phyloP scores from a whole-genome alignment of 2,113 vertebrate species.

The Phodopus roborovskii region DNA sequence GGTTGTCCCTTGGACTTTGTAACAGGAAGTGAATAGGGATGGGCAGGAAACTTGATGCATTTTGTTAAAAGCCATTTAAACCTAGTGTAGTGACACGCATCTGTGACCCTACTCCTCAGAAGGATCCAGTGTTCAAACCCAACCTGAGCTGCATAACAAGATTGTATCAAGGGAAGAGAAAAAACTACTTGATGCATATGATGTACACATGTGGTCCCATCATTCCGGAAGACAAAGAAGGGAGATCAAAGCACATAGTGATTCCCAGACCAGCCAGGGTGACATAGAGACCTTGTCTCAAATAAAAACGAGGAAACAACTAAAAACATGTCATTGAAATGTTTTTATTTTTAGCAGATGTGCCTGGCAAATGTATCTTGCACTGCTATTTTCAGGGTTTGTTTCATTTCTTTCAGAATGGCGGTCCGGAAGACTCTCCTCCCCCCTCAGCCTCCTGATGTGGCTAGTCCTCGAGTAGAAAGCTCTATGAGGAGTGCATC shows the following conservation, averaged over 20 bases:
- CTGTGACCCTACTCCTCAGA: neutral
- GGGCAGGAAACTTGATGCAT: neutral
- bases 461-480: conserved; percentile 90
- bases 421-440: conserved; percentile 97
- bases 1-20: neutral
- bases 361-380: neutral
- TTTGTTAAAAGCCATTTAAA: conserved; percentile 24
- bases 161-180: neutral
- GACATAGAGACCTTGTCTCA: neutral
- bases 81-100: no score
- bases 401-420: conserved; percentile 86
- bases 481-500: conserved; percentile 90
- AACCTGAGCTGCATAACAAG: neutral
- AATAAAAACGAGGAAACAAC: neutral
- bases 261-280: neutral
- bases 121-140: neutral
- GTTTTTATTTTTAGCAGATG: neutral
- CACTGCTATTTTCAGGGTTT: conserved; percentile 37
- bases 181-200: neutral
- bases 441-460: conserved; percentile 92
- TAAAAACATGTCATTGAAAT: neutral
- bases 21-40: neutral
- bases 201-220: neutral
- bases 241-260: neutral
- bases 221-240: neutral